Evolutionary conservation across 92 coral and sea anemone species (phyloP), one percentile per base, ranked within the genome.

Genomic region (Phenganax stokvisi): DNA sequence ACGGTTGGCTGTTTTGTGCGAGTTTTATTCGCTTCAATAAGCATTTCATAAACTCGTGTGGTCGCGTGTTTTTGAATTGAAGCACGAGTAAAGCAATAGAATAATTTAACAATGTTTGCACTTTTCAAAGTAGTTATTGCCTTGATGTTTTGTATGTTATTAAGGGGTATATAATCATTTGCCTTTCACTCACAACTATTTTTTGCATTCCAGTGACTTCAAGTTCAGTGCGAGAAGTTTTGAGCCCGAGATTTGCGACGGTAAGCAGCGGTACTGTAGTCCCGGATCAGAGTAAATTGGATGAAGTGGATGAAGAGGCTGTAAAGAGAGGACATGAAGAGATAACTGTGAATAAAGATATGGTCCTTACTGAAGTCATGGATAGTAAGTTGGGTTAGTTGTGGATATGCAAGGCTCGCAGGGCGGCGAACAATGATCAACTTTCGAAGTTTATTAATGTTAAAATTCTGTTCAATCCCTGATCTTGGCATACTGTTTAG

Each of bases 221-320:
- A 10, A 13, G 15, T 59, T 4, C 65, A 6, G 17, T 6, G 20
- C 20, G 17, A 59, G 65, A 6, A 59, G 20, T 6, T 59, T 59
- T 13, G n/a, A 10, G 20, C 6, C 65, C 6, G 4, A 13, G 7
- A 59, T 25, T 59, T 13, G 20, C 65, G 57, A 28, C 51, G 12
- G 13, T 60, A 27, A 76, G 31, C 81, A 60, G 11, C 57, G 69
- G 70, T 0, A 31, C 70, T 7, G 70, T 76, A 1, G 30, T 76
- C 16, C 70, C 81, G 1, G 81, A 76, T 8, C 81, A 76, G 56
- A 76, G 81, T 51, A 54, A 76, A 53, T 44, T 59, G 56, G 70
- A 76, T 52, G 28, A 76, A 76, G 70, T 76, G 25, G 81, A 76
- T 29, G 81, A 57, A 60, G 56, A 60, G 9, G 70, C 69, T 25